Base-by-base conservation (phyloP, 2,113 vertebrate genomes). In the Rattus rattus region DNA sequence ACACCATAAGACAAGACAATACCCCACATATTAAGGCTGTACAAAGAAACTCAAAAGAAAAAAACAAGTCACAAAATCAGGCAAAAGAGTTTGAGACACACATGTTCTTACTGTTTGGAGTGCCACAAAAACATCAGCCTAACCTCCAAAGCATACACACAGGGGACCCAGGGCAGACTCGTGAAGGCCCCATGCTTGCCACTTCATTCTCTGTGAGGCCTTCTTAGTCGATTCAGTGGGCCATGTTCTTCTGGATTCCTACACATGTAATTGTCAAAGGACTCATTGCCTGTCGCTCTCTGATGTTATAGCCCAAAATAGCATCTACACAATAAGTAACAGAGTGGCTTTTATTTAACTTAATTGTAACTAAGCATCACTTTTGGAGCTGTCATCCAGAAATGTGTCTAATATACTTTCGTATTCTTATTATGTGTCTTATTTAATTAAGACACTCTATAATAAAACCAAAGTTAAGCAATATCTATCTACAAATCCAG, bases 261-360 rank as follows among this genome's bases (percentile, higher is more conserved):
- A 52, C 3, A 33, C 33, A 52, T 28, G 52, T 79, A 52, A 10
- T 17, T 80, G 54, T 54, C 54, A 80, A 54, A 16, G n/a, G 63
- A 47, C 7, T 11, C 0, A n/a, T 5, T 2, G 7, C 4, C 30
- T 39, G 36, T 61, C 47, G 52, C 1, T 67, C 14, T 47, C 11
- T 83, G 49, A 65, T 3, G 43, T 6, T 59, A 33, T 43, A 85
- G 5, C 4, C 7, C 7, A 4, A 0, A 16, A 63, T 0, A 88
- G 4, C 2, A 80, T n/a, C n/a, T 16, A 2, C 22, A 76, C 10
- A 2, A 28, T n/a, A 92, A 83, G 19, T n/a, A 43, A 75, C 61
- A 20, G 39, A 0, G 0, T 76, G 67, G 36, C 7, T 76, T 94
- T 88, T 6, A 43, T 30, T 77, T 81, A 11, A 73, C 39, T 52